These are phyloP conservation scores for Erythrolamprus reginae DNA, from an alignment of 2,113 vertebrate genomes.

Conservation along the genomic window DNA sequence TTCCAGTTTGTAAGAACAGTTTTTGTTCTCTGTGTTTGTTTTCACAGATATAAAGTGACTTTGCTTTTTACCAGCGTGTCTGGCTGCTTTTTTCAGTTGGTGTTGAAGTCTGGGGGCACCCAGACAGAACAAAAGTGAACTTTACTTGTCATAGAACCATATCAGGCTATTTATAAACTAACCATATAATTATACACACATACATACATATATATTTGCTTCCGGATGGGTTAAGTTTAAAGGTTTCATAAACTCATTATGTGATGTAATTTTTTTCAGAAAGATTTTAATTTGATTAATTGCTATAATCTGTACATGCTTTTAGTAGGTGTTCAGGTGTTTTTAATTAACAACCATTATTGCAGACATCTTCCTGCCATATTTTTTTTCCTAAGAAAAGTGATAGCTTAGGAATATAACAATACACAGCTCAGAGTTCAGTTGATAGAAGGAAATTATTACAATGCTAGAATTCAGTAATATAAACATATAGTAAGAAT, in stretches of 20 bases:
- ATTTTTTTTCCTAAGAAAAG: background rate
- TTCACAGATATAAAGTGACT: no score
- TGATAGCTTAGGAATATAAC: background rate
- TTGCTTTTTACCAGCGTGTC: no score
- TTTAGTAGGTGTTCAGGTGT: background rate
- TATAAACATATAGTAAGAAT: background rate
- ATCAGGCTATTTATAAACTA: background rate
- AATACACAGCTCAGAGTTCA: background rate
- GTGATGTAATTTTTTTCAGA: background rate
- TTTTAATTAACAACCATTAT: background rate
- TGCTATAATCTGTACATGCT: background rate
- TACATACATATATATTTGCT: background rate
- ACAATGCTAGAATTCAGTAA: background rate
- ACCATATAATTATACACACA: background rate
- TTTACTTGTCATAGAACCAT: no score
- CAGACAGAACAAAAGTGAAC: no score
- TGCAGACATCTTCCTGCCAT: constrained; percentile 42
- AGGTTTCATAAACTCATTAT: background rate
- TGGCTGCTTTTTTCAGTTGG: no score
- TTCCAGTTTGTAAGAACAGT: no score
- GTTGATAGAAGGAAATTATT: background rate
- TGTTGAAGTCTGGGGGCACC: no score
- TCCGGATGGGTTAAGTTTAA: background rate
- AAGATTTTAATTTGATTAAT: background rate
- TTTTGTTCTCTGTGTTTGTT: no score